Conservation (phyloP, 2,797 vertebrate genomes). For the Varecia variegata region DNA sequence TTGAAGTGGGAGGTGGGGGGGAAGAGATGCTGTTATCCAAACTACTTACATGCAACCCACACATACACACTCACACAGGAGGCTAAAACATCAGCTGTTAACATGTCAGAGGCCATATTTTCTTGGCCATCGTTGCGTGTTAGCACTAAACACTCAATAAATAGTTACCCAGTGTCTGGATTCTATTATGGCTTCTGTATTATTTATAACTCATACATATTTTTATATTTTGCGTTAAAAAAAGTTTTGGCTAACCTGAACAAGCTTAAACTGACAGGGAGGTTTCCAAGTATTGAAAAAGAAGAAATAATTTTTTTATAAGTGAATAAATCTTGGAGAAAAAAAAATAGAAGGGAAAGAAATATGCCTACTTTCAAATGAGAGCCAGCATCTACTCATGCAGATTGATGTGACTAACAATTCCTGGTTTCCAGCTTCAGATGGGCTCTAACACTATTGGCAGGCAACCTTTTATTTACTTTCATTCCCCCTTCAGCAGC, state of each 20-base stretch:
- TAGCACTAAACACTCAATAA: not conserved
- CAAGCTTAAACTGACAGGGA: conserved; percentile 2
- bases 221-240: conserved; percentile 36
- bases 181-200: not conserved
- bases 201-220: conserved; percentile 20
- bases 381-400: not conserved
- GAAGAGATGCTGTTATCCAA: not conserved
- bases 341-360: not conserved
- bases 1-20: not conserved
- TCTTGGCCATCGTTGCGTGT: not conserved
- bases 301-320: conserved; percentile 15
- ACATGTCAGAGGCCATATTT: not conserved
- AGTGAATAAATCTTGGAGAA: not conserved
- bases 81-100: not conserved
- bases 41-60: not conserved
- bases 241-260: not conserved
- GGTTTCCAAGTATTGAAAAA: not conserved
- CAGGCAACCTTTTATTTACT: not conserved
- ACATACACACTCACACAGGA: not conserved
- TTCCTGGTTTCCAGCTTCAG: not conserved
- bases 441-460: not conserved
- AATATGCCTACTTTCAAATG: not conserved
- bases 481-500: not conserved
- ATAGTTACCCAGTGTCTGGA: not conserved
- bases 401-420: not conserved